Conservation (phyloP, 2,113 vertebrate species). For the Dipodomys stephensi region DNA sequence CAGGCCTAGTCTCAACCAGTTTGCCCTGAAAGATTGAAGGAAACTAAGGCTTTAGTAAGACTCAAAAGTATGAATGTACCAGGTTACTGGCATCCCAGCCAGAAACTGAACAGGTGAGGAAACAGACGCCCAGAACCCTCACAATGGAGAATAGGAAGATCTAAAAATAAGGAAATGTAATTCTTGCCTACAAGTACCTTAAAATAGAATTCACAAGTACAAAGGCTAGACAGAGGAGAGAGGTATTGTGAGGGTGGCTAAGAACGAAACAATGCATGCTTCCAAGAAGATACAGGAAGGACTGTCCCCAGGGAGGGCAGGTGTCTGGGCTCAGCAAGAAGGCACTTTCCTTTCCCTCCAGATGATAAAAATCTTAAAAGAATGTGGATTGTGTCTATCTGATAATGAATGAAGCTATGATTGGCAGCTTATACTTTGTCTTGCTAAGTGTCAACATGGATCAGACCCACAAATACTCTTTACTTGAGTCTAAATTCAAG, state of each 20-base stretch:
- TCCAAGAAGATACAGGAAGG: not conserved
- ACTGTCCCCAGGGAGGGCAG: no score
- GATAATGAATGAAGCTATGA: not conserved
- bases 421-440: accelerated
- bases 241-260: accelerated
- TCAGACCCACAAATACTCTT: not conserved
- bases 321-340: not conserved
- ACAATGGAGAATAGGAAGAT: not conserved
- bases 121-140: not conserved
- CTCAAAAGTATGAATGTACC: no score
- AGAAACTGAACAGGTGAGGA: not conserved
- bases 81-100: not conserved
- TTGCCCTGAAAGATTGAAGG: not conserved
- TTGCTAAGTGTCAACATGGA: no score
- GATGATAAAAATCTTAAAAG: not conserved
- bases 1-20: no score
- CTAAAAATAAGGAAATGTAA: not conserved
- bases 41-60: accelerated
- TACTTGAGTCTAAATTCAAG: accelerated
- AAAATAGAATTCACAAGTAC: no score
- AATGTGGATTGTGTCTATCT: not conserved
- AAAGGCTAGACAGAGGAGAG: not conserved
- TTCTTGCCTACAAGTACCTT: not conserved
- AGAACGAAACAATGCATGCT: not conserved
- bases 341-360: not conserved